Evolutionary conservation across 2,797 vertebrate genomes (phyloP).

Genomic region (Ctenochaetus hawaiiensis): DNA sequence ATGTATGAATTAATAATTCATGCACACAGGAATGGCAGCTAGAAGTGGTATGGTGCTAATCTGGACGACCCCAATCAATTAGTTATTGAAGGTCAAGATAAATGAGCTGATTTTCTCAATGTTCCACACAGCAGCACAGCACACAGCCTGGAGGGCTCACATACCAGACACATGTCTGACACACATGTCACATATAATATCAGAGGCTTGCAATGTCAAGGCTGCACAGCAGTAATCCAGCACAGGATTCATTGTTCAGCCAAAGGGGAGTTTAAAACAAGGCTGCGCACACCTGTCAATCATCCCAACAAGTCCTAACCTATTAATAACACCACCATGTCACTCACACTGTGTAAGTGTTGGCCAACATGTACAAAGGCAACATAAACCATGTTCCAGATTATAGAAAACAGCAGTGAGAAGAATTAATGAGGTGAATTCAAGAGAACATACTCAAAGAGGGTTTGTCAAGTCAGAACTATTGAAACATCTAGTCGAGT

Average conservation of each 20-base stretch:
- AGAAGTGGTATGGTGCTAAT: too few relatives aligned
- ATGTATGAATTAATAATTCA: neutral
- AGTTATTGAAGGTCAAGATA: neutral
- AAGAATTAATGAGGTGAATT: too few relatives aligned
- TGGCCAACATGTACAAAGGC: too few relatives aligned
- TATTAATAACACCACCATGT: neutral
- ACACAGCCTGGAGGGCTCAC: neutral
- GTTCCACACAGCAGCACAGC: neutral
- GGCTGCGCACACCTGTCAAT: neutral
- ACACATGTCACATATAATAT: neutral
- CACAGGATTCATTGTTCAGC: neutral
- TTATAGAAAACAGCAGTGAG: too few relatives aligned
- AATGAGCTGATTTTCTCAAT: neutral
- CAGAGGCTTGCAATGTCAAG: neutral
- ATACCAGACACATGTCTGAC: neutral
- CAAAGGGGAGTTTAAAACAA: neutral
- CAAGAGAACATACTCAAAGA: too few relatives aligned
- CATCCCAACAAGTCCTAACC: neutral
- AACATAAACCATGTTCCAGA: too few relatives aligned
- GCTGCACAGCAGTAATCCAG: neutral
- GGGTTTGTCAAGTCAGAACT: too few relatives aligned
- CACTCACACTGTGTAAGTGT: too few relatives aligned
- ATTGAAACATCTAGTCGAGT: too few relatives aligned
- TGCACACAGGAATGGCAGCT: too few relatives aligned
- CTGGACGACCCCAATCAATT: too few relatives aligned